Evolutionary conservation across 1,140 invertebrate species (phyloP), one percentile per base, ranked within the genome.

Genomic region (Pantala flavescens): DNA sequence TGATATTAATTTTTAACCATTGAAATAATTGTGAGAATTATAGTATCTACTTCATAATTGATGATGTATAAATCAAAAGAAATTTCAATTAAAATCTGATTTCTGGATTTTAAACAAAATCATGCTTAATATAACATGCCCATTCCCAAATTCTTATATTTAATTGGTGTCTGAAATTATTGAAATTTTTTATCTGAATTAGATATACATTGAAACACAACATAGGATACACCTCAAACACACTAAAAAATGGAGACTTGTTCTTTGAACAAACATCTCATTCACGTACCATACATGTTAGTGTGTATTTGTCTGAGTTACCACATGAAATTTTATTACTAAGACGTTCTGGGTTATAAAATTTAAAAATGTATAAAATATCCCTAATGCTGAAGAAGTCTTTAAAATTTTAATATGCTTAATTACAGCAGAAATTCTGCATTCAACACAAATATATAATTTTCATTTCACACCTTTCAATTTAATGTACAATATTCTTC

Each of bases 331-430:
- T 5, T 36, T 36, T 63, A 5, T 63, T 63, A 1, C 49, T 63
- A 63, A 63, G 49, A 63, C n/a, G 1, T 63, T 63, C 49, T 19
- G 49, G n/a, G 3, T 63, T 63, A 63, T 63, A 63, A 63, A 63
- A 63, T 63, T 63, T 63, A 63, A 63, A 63, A 63, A 63, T 63
- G 49, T 63, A 63, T 63, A 63, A 63, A 63, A 63, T 63, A 63
- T 63, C 49, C 49, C 49, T 63, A 63, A 63, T 63, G 49, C 14
- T 16, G 49, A 63, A 63, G 49, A 63, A 63, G 49, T 63, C 49
- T 63, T 63, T 19, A 63, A 21, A 63, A 21, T 63, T 63, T 63
- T 16, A 19, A 19, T 63, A 63, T 63, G 49, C 49, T 19, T 63
- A 63, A 21, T 63, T 63, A 21, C 49, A 63, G 49, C 16, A 63